phyloP scores from a whole-genome alignment of 2,888 invertebrate species.

The Cistogaster globosa region DNA sequence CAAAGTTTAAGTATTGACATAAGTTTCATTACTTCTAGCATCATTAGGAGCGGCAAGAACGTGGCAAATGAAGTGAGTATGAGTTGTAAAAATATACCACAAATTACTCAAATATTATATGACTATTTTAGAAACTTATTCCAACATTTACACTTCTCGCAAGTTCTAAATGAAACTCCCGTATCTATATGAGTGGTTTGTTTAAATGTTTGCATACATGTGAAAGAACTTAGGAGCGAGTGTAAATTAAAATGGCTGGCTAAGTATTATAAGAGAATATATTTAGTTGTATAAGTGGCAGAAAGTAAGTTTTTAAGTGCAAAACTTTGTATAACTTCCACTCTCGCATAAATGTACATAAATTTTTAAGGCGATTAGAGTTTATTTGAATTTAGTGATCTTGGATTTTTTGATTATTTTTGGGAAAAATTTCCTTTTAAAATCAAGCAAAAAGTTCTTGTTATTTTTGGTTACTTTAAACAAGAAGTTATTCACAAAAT shows the following conservation, averaged over 20 bases:
- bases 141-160: constrained; percentile 45
- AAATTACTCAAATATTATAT: constrained; percentile 66
- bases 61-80: constrained; percentile 52
- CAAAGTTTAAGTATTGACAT: constrained; percentile 52
- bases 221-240: constrained; percentile 5
- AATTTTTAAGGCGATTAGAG: constrained; percentile 52
- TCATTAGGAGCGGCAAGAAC: constrained; percentile 32
- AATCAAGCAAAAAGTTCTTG: constrained; percentile 22
- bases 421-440: constrained; percentile 9
- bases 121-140: constrained; percentile 65
- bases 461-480: constrained; percentile 1
- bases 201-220: neutral
- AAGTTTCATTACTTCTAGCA: constrained; percentile 55
- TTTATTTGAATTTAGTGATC: neutral
- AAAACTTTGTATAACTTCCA: constrained; percentile 59
- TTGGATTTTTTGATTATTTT: constrained; percentile 1
- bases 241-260: constrained; percentile 48
- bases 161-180: constrained; percentile 38
- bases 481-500: neutral
- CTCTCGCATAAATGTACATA: constrained; percentile 36
- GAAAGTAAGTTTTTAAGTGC: constrained; percentile 64
- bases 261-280: constrained; percentile 18
- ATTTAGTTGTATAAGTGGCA: constrained; percentile 34
- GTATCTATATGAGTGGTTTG: constrained; percentile 19
- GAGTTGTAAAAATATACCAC: constrained; percentile 54